phyloP scores from a whole-genome alignment of 2,113 vertebrate genomes.

The Donacobius atricapilla region DNA sequence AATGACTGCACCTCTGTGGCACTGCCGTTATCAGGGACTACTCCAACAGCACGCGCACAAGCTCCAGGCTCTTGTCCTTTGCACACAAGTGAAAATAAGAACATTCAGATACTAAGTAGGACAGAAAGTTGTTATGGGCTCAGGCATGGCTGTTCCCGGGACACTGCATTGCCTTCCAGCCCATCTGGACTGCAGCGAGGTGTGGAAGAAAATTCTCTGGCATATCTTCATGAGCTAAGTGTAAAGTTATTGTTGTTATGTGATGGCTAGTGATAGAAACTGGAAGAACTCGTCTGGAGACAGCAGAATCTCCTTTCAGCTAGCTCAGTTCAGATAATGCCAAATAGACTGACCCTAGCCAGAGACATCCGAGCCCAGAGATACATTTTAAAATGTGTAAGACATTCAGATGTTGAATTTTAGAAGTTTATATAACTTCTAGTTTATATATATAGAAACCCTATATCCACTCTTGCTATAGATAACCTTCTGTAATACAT shows the following conservation, averaged over 20 bases:
- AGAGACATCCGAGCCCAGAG: background rate
- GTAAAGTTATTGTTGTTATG: slow-evolving; percentile 12
- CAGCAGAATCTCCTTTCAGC: background rate
- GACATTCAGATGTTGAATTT: background rate
- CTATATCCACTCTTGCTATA: background rate
- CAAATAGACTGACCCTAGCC: background rate
- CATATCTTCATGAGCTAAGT: slow-evolving; percentile 13
- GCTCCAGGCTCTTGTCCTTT: background rate
- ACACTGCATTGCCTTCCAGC: background rate
- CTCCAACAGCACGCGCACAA: background rate
- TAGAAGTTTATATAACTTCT: too few species aligned
- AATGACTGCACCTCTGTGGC: background rate
- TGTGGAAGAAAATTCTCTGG: background rate
- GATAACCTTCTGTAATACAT: background rate
- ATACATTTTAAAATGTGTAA: background rate
- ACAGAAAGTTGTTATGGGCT: background rate
- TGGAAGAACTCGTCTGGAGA: background rate
- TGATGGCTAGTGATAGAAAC: background rate
- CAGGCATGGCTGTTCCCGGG: background rate
- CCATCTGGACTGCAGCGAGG: background rate
- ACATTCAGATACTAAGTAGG: background rate
- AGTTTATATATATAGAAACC: too few species aligned
- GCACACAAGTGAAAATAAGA: background rate
- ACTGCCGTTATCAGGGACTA: background rate
- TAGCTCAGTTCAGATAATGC: background rate